Conservation (phyloP, 2,888 invertebrate genomes). For the Yponomeuta malinellus region DNA sequence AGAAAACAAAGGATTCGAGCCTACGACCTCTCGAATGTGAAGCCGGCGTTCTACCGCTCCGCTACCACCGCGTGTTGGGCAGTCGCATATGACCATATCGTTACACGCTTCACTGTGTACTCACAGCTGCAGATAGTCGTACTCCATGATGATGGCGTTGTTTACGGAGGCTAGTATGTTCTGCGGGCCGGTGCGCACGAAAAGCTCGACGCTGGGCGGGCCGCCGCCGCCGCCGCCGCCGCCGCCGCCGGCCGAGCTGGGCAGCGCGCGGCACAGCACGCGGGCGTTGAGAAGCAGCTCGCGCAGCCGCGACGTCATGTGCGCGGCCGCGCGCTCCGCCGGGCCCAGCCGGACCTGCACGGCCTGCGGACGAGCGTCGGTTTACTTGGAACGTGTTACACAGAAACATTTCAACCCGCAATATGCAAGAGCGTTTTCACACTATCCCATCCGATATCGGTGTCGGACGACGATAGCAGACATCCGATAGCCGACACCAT, state of each 20-base stretch:
- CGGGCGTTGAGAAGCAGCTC: slow-evolving; percentile 72
- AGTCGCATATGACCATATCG: no score
- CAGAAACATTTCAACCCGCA: no score
- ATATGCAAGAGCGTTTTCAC: no score
- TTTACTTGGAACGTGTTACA: neutral
- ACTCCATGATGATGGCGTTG: slow-evolving; percentile 79
- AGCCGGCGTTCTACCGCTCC: no score
- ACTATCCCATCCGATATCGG: no score
- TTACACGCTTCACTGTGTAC: slow-evolving; percentile 23
- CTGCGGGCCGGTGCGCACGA: slow-evolving; percentile 79
- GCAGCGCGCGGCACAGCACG: slow-evolving; percentile 60
- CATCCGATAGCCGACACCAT: no score
- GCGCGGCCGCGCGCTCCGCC: slow-evolving; percentile 68
- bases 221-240: slow-evolving; percentile 41
- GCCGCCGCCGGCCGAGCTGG: slow-evolving; percentile 27
- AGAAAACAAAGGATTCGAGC: no score
- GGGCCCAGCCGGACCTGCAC: slow-evolving; percentile 74
- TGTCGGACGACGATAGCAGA: no score
- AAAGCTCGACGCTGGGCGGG: slow-evolving; percentile 79
- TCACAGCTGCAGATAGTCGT: slow-evolving; percentile 67
- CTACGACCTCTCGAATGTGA: no score
- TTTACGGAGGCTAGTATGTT: slow-evolving; percentile 82
- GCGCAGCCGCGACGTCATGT: slow-evolving; percentile 74
- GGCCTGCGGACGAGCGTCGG: slow-evolving; percentile 47
- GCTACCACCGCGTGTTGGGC: no score